phyloP scores from a whole-genome alignment of 2,113 vertebrate genomes.

The Peromyscus leucopus region DNA sequence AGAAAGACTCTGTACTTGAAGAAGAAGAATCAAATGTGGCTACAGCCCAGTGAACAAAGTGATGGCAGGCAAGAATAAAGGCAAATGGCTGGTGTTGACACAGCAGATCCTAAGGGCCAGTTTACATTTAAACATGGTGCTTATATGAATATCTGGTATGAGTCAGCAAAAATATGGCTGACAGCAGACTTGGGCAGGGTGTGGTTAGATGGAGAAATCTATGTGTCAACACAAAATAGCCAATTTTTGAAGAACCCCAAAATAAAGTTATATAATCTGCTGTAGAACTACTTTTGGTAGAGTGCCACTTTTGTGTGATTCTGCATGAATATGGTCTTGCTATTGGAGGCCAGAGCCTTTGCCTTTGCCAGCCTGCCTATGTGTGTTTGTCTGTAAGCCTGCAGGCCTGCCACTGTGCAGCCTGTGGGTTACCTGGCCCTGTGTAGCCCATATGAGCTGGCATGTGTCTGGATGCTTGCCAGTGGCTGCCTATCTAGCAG shows the following conservation, averaged over 20 bases:
- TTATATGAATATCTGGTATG: neutral
- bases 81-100: neutral
- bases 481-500: neutral
- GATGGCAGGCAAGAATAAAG: neutral
- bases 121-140: neutral
- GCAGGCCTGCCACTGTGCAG: neutral
- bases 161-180: neutral
- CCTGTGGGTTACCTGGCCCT: neutral
- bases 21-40: neutral
- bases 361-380: neutral
- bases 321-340: neutral
- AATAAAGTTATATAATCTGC: neutral
- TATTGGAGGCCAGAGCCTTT: neutral
- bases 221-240: neutral
- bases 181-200: neutral
- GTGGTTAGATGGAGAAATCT: neutral
- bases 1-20: neutral
- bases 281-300: neutral
- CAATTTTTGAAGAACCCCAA: neutral
- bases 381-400: neutral
- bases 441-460: neutral
- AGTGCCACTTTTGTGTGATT: neutral
- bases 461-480: neutral
- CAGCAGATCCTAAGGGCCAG: neutral
- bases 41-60: neutral